A percentile compares a stretch with the other conserved stretches of the same genome.
Conservation (phyloP, 2,113 vertebrate species). For the Terrapene triunguis region DNA sequence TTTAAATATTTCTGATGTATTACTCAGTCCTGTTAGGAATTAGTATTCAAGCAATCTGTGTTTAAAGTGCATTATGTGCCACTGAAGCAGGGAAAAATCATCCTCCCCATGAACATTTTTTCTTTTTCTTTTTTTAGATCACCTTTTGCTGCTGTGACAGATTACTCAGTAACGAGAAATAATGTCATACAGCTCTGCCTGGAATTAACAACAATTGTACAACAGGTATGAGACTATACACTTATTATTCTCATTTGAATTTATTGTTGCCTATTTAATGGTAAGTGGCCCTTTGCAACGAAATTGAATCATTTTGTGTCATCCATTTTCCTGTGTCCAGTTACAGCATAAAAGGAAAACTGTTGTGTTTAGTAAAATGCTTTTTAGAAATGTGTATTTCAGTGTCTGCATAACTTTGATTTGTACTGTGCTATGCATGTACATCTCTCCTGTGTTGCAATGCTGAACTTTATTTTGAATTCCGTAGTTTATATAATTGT, state of each 20-base stretch:
- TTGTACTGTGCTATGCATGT: neutral
- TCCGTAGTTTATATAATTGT: neutral
- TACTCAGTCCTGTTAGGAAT: neutral
- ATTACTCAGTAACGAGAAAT: constrained; percentile 98
- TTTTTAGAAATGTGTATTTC: neutral
- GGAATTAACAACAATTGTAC: constrained; percentile 98
- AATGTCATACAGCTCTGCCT: constrained; percentile 99
- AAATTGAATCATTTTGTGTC: constrained; percentile 12
- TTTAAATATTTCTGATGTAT: neutral
- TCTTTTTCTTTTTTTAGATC: constrained; percentile 85
- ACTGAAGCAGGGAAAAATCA: neutral
- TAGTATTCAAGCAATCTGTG: neutral
- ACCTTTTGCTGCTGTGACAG: constrained; percentile 96
- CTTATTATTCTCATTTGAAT: constrained; percentile 16
- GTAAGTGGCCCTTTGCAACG: neutral
- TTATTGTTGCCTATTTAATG: neutral
- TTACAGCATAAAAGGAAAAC: neutral
- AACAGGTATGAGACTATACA: constrained; percentile 87
- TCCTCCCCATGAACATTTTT: constrained; percentile 13
- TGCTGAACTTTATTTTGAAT: neutral
- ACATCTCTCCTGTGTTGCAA: neutral
- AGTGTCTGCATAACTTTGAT: neutral
- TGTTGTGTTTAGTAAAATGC: neutral
- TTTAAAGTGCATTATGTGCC: neutral
- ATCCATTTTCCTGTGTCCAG: neutral